phyloP scores from a whole-genome alignment of 2,797 vertebrate genomes.

The Myotis planiceps region DNA sequence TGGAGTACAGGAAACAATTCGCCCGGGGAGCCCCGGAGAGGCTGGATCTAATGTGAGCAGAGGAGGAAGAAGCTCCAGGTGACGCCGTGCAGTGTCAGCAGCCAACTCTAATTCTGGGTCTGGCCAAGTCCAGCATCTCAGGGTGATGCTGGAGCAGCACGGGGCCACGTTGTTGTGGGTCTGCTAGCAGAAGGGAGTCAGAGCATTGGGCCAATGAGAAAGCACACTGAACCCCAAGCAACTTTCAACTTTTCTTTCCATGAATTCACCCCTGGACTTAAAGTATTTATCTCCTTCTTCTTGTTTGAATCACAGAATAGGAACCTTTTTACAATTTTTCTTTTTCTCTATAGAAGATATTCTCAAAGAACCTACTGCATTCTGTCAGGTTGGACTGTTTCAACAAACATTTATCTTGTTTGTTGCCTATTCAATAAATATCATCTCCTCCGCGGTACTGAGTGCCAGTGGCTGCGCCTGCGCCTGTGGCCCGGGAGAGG shows the following conservation, averaged over 20 bases:
- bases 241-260: not conserved
- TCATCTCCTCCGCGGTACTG: no score
- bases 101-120: not conserved
- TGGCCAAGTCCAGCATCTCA: not conserved
- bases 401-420: not conserved
- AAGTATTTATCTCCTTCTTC: not conserved
- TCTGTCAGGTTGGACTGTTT: not conserved
- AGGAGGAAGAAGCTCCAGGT: not conserved
- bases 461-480: no score
- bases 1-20: constrained; percentile 61
- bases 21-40: not conserved
- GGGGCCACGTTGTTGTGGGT: not conserved
- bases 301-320: not conserved
- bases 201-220: not conserved
- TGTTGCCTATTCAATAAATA: no score
- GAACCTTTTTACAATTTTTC: not conserved
- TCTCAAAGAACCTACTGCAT: not conserved
- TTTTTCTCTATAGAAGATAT: not conserved
- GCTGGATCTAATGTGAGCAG: constrained; percentile 40
- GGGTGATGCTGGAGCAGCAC: not conserved
- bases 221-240: not conserved
- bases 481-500: no score
- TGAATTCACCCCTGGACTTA: not conserved
- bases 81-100: not conserved
- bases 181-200: not conserved